phyloP scores from a whole-genome alignment of 2,888 invertebrate species.

The Caenorhabditis parvicauda region DNA sequence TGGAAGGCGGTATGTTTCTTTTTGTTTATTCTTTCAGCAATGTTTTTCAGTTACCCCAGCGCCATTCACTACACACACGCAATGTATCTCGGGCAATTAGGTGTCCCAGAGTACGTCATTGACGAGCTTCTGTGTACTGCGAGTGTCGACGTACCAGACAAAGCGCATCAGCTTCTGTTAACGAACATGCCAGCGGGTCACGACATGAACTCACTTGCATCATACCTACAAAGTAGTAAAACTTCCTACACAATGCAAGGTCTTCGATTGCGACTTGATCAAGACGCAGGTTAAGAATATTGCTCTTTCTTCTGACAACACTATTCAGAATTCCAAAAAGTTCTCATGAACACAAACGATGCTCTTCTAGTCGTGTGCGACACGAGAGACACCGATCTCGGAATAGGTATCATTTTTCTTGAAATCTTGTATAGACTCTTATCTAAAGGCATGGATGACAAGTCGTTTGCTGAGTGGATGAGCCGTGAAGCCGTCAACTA shows the following conservation, averaged over 20 bases:
- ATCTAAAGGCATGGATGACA: slow-evolving; percentile 39
- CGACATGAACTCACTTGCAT: slow-evolving; percentile 46
- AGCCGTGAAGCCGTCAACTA: slow-evolving; percentile 41
- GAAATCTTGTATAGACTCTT: not conserved
- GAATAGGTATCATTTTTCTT: slow-evolving; percentile 45
- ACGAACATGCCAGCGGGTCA: slow-evolving; percentile 57
- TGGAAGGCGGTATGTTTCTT: slow-evolving; percentile 47
- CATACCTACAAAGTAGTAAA: slow-evolving; percentile 43
- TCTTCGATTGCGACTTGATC: slow-evolving; percentile 47
- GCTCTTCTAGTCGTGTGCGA: slow-evolving; percentile 58
- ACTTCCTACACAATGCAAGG: slow-evolving; percentile 56
- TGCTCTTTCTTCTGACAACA: too few species aligned
- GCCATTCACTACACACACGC: slow-evolving; percentile 57
- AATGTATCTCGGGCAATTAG: slow-evolving; percentile 43
- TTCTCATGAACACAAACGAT: slow-evolving; percentile 53
- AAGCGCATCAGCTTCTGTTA: slow-evolving; percentile 31
- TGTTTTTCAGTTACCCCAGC: slow-evolving; percentile 48
- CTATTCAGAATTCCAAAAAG: slow-evolving; percentile 51
- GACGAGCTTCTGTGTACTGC: slow-evolving; percentile 52
- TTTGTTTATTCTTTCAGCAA: slow-evolving; percentile 1
- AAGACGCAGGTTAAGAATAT: slow-evolving; percentile 46
- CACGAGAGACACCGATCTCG: slow-evolving; percentile 48
- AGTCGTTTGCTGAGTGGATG: slow-evolving; percentile 50
- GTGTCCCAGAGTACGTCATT: slow-evolving; percentile 43
- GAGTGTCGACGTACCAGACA: slow-evolving; percentile 42